phyloP scores from a whole-genome alignment of 2,797 vertebrate species.

The Cyprinella venusta region DNA sequence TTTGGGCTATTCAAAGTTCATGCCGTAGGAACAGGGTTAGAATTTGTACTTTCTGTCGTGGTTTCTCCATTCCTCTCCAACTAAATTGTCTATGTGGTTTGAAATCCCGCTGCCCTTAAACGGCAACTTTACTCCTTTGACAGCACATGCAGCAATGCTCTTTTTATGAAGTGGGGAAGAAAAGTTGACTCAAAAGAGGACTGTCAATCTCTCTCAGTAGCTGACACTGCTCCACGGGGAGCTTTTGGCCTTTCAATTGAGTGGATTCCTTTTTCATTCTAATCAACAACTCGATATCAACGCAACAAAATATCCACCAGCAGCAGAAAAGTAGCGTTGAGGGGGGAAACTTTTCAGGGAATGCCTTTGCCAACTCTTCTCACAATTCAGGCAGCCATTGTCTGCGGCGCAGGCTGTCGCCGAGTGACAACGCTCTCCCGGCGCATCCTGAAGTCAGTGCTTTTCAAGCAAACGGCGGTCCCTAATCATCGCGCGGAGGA shows the following conservation, averaged over 20 bases:
- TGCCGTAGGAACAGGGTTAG: constrained; percentile 24
- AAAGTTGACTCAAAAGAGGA: constrained; percentile 73
- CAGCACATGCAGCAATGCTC: constrained; percentile 63
- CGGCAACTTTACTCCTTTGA: constrained; percentile 73
- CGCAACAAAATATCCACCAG: constrained; percentile 76
- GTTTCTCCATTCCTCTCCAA: constrained; percentile 20
- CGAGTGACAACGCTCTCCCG: constrained; percentile 76
- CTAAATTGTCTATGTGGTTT: constrained; percentile 41
- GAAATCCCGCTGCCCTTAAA: constrained; percentile 48
- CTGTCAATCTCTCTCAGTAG: constrained; percentile 77
- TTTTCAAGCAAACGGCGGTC: constrained; percentile 78
- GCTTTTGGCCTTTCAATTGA: constrained; percentile 67
- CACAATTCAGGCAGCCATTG: constrained; percentile 80
- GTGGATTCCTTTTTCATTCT: constrained; percentile 75
- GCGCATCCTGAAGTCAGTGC: constrained; percentile 79
- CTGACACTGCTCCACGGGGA: constrained; percentile 70
- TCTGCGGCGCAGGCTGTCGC: constrained; percentile 77
- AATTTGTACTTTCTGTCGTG: constrained; percentile 40
- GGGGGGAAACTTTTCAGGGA: constrained; percentile 72
- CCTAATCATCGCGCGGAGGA: constrained; percentile 80
- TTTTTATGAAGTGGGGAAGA: constrained; percentile 46
- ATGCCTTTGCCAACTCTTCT: constrained; percentile 78
- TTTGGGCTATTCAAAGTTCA: constrained; percentile 49
- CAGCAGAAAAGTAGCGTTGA: constrained; percentile 74
- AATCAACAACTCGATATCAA: constrained; percentile 83